Evolutionary conservation across 2,888 invertebrate species (phyloP), one percentile per base, ranked within the genome.

Genomic region (Cyclophora punctaria): DNA sequence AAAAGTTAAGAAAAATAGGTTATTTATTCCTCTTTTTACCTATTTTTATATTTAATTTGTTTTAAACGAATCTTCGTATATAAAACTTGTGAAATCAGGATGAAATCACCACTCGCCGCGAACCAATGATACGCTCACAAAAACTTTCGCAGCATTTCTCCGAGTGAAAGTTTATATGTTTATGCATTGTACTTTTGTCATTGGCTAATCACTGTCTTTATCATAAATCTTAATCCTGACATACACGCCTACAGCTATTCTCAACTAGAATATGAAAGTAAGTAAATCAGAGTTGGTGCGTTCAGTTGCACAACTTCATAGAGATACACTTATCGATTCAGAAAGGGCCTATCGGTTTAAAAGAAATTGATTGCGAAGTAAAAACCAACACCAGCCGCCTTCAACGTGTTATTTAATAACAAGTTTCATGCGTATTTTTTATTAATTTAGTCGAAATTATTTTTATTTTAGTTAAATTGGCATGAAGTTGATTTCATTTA

Each of bases 171-270:
- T 85, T 69, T 71, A 68, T 73, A 66, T 65, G 20, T 20, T 20
- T 20, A 67, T 71, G 75, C 74, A 82, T 83, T 84, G 82, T 85
- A 74, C 71, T 77, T 82, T 83, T 83, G 85, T 86, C 83, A 80
- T 73, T 75, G 64, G 64, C 68, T 75, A 80, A 82, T 82, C 78
- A 73, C 69, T 71, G 63, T 76, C 70, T 80, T 79, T 80, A 83
- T 81, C 79, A 67, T 72, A 73, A 72, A 77, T 80, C 76, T 75
- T 73, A 72, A 76, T 79, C 73, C 78, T 75, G 76, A 75, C 76
- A 77, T 82, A 66, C 65, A 71, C 81, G 74, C 83, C 83, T 71
- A 84, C 81, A 58, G 54, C 66, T 61, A 66, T 66, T 56, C 66
- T 67, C 62, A 63, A 60, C 67, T 71, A 65, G 64, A 67, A 78